Evolutionary conservation across 2,113 vertebrate species (phyloP).

Genomic region (Penelope pileata): DNA sequence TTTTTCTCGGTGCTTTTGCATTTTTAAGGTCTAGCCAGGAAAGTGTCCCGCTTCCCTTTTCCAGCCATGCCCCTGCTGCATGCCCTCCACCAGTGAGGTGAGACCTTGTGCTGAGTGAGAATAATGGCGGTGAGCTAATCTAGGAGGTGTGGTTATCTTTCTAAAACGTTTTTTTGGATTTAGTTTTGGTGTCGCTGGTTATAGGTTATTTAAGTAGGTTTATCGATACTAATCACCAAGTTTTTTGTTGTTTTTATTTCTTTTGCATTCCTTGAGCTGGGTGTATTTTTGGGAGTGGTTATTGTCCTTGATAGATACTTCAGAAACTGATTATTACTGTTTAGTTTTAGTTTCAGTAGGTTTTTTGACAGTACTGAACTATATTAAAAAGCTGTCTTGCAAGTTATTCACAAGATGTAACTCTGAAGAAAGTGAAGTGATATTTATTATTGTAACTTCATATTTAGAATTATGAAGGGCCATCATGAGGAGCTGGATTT

Average conservation of each 20-base stretch:
- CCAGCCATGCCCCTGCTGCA: too few relatives aligned
- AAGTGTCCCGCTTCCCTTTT: neutral
- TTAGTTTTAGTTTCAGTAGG: neutral
- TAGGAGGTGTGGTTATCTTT: neutral
- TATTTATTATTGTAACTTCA: neutral
- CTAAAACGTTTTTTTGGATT: neutral
- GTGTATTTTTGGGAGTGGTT: neutral
- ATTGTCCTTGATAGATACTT: neutral
- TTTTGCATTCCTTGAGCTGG: neutral
- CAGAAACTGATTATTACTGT: neutral
- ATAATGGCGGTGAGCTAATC: neutral
- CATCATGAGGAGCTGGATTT: neutral
- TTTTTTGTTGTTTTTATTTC: neutral
- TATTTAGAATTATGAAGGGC: neutral
- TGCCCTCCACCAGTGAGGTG: neutral
- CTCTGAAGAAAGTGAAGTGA: neutral
- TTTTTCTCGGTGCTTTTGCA: neutral
- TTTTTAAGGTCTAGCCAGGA: neutral
- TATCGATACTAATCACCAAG: neutral
- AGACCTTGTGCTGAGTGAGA: neutral
- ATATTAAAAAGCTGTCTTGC: neutral
- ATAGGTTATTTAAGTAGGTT: neutral
- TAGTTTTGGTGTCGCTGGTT: neutral
- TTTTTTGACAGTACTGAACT: neutral
- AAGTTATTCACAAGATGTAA: neutral